Conservation (phyloP, 2,113 vertebrate genomes). For the Cynocephalus volans region DNA sequence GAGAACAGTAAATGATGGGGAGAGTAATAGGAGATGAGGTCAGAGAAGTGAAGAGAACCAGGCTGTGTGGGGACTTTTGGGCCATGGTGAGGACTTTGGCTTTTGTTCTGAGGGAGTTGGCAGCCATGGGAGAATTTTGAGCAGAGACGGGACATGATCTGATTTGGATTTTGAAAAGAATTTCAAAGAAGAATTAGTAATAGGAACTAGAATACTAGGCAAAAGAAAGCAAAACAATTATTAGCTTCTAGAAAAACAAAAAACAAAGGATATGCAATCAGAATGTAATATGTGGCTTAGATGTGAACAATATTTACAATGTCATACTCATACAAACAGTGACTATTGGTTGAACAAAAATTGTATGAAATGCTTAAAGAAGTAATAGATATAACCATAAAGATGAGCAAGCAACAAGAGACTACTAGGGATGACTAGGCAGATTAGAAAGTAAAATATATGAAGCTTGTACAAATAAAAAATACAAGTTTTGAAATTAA, state of each 20-base stretch:
- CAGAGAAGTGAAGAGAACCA: not conserved
- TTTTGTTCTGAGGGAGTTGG: constrained; percentile 52
- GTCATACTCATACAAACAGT: constrained; percentile 42
- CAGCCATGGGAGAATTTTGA: constrained; percentile 40
- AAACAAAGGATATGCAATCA: constrained; percentile 32
- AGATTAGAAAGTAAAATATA: constrained; percentile 63
- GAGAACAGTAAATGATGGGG: not conserved
- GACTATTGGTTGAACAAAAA: constrained; percentile 60
- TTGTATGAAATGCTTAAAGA: constrained; percentile 50
- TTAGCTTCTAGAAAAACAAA: constrained; percentile 59
- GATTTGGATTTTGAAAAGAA: constrained; percentile 60
- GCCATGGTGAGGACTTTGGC: not conserved
- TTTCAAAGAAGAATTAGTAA: constrained; percentile 72
- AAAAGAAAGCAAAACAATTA: constrained; percentile 61
- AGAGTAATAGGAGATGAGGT: not conserved
- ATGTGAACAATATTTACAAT: constrained; percentile 60
- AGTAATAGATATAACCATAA: constrained; percentile 55
- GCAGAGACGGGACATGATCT: constrained; percentile 55
- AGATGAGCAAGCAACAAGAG: constrained; percentile 57
- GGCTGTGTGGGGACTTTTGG: not conserved
- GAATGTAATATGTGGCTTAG: constrained; percentile 18
- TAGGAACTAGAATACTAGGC: constrained; percentile 16
- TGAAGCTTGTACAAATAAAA: constrained; percentile 50
- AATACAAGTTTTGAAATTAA: constrained; percentile 55
- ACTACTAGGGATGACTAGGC: constrained; percentile 19